Base-by-base conservation (phyloP, 1,140 invertebrate species). In the Leptopilina clavipes region DNA sequence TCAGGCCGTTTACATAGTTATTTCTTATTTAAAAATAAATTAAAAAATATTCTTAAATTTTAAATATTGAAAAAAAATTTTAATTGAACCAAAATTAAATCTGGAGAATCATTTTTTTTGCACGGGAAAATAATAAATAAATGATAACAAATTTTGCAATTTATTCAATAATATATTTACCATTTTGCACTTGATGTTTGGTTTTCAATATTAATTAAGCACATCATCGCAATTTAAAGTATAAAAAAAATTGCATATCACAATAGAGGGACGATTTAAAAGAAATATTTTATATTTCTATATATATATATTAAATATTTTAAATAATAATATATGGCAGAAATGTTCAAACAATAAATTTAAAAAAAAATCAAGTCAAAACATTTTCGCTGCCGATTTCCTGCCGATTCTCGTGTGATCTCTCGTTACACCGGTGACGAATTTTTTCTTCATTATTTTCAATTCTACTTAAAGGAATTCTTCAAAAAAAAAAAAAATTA, bases 231-330 rank as follows among this genome's bases (percentile, higher is more conserved):
- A 48, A 48, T 48, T 48, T n/a, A 1, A 14, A 3, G 12, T 81
- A 81, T n/a, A 75, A 79, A 80, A 76, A 56, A 3, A 31, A 3
- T 3, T 81, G 77, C 76, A 77, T 85, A 83, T 85, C 82, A 85
- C 84, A 85, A 84, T 85, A 84, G 81, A 84, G 81, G 82, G 83
- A 85, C 83, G 79, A 56, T 56, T 48, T 17, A 17, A 56, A 19
- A 11, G 25, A 31, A 31, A 31, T 31, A 31, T 31, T 56, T 25
- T 22, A 8, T 3, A 25, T 31, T 14, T 19, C 56, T 25, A 31
- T 25, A n/a, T n/a, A n/a, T n/a, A n/a, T n/a, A n/a, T n/a, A n/a
- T n/a, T n/a, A n/a, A n/a, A n/a, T n/a, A n/a, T 59, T 59, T 76
- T 76, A 82, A 82, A 70, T n/a, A n/a, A n/a, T n/a, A n/a, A n/a